Percentiles rank a stretch among this genome's conserved stretches.
Evolutionary conservation across 2,797 vertebrate species (phyloP).

Genomic region (Nyctalus aviator): DNA sequence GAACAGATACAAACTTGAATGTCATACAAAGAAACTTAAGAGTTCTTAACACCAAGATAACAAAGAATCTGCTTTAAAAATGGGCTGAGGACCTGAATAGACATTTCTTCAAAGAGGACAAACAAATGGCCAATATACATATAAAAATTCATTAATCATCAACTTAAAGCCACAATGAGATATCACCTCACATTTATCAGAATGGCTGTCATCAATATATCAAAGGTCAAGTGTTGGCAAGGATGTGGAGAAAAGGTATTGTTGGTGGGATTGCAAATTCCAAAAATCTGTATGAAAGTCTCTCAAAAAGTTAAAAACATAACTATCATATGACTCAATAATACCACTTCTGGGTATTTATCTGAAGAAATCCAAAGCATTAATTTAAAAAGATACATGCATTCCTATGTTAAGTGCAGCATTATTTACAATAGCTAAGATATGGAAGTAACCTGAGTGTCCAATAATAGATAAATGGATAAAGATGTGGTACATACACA

Average conservation of each 20-base stretch:
- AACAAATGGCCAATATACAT: not conserved
- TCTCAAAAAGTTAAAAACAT: not conserved
- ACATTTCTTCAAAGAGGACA: not conserved
- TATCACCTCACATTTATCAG: not conserved
- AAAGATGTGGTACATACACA: not conserved
- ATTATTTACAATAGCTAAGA: not conserved
- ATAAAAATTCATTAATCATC: not conserved
- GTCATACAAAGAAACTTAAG: not conserved
- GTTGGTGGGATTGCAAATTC: not conserved
- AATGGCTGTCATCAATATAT: not conserved
- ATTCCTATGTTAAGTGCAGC: not conserved
- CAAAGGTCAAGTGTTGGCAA: not conserved
- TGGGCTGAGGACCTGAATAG: not conserved
- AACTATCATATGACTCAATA: not conserved
- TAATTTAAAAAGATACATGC: not conserved
- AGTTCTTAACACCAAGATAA: not conserved
- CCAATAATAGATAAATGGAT: not conserved
- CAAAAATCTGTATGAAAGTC: not conserved
- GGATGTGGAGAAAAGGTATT: not conserved
- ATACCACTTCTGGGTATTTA: not conserved
- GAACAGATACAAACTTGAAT: not conserved
- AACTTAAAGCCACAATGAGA: not conserved
- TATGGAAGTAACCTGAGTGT: not conserved
- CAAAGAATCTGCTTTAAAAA: not conserved
- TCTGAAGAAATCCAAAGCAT: not conserved